Evolutionary conservation across 2,113 vertebrate genomes (phyloP).

Genomic region (Mustela lutreola): DNA sequence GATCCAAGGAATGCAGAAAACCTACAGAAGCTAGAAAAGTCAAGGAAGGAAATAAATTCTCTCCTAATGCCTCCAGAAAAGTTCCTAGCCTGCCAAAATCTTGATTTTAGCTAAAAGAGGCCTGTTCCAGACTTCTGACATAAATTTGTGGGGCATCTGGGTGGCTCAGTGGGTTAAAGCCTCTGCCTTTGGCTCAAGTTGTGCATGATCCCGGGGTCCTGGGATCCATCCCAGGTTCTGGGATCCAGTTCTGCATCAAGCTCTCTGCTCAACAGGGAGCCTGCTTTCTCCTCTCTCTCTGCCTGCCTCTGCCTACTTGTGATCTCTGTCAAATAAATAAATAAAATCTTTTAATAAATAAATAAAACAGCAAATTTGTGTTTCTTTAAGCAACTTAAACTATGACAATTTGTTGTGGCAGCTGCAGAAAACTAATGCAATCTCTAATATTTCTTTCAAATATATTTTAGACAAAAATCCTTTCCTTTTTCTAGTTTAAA

Average conservation of each 20-base stretch:
- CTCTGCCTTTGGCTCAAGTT: too few species aligned
- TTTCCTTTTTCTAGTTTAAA: background rate
- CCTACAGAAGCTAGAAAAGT: background rate
- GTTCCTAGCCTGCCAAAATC: accelerated
- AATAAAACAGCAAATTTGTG: background rate
- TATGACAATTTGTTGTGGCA: background rate
- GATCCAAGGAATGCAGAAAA: too few species aligned
- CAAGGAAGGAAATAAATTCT: background rate
- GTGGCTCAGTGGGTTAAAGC: too few species aligned
- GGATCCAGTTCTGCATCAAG: too few species aligned
- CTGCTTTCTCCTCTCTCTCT: too few species aligned
- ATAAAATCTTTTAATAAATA: too few species aligned
- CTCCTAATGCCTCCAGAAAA: background rate
- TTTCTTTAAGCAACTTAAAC: background rate
- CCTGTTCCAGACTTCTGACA: background rate
- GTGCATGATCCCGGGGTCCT: too few species aligned
- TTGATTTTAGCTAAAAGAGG: background rate
- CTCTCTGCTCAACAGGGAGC: too few species aligned
- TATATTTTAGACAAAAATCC: background rate
- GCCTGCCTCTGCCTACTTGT: too few species aligned
- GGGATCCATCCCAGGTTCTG: too few species aligned
- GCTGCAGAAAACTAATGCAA: background rate
- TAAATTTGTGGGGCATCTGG: background rate
- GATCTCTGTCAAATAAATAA: too few species aligned
- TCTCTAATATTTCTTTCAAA: background rate